Evolutionary conservation across 2,113 vertebrate genomes (phyloP), one percentile per base, ranked within the genome.

Genomic region (Coreoperca whiteheadi): DNA sequence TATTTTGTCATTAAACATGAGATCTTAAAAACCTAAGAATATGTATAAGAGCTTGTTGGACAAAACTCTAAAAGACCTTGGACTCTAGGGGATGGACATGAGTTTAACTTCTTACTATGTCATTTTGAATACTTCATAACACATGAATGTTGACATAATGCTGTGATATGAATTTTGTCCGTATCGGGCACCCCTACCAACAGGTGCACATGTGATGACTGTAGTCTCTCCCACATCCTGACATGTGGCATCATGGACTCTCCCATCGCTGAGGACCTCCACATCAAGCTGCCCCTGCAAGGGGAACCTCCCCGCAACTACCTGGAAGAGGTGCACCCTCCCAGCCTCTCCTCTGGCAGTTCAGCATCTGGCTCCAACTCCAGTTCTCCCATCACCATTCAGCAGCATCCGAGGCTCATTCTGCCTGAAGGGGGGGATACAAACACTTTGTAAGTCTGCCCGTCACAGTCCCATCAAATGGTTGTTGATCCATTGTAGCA

Each of bases 151-250:
- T 77, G 11, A 28, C 14, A 37, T 32, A 41, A n/a, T 60, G 21
- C 2, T 57, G 7, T 21, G 15, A 30, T 67, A 14, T 39, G 1
- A 6, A 30, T 15, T 28, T 20, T 9, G 11, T 66, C 21, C 1
- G 12, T 43, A 30, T 51, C 2, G 0, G 1, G 4, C 20, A 34
- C 2, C 1, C 43, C n/a, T 10, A 12, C 81, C 88, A 86, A 53
- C 94, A 99, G 98, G 90, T 99, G 98, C 91, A 98, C 98, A 21
- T 99, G 98, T 77, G 98, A 99, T 28, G 98, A 99, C 96, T 99
- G 98, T 93, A 99, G 98, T 88, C 97, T 99, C 74, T 99, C 98
- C 15, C 98, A 99, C 95, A 99, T 99, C 92, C 95, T 99, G 87
- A 99, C 98, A 0, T 99, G 98, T 80, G 98, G 98, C 82, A 97